These are phyloP conservation scores for Chionodraco myersi DNA, from an alignment of 2,113 vertebrate genomes.

Conservation along the genomic window DNA sequence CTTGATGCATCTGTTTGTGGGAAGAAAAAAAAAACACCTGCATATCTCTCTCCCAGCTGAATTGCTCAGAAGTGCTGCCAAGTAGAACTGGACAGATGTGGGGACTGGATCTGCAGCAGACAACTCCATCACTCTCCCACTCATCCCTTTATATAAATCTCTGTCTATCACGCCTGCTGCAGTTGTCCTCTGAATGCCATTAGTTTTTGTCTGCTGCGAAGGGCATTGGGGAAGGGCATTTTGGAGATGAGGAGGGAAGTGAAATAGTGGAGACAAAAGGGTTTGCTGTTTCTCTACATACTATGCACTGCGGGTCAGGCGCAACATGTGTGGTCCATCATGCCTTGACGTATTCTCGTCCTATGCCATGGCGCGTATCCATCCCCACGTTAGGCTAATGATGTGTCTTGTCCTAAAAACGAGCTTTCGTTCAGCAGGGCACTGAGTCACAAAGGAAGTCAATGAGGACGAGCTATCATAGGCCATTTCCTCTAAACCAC, in stretches of 20 bases:
- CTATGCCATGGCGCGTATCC: constrained; percentile 27
- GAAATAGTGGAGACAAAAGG: constrained; percentile 16
- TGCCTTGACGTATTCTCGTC: constrained; percentile 24
- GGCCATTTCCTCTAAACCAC: constrained; percentile 39
- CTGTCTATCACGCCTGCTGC: constrained; percentile 68
- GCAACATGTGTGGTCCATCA: constrained; percentile 71
- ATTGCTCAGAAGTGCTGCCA: constrained; percentile 77
- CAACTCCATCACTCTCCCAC: constrained; percentile 76
- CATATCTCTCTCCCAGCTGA: constrained; percentile 75
- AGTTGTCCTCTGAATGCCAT: constrained; percentile 70
- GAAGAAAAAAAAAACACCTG: constrained; percentile 64
- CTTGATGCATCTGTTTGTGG: constrained; percentile 74
- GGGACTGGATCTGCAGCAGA: constrained; percentile 70
- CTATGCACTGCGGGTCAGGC: constrained; percentile 45
- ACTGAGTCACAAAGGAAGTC: constrained; percentile 56
- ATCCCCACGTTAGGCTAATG: constrained; percentile 47
- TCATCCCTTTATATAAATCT: constrained; percentile 74
- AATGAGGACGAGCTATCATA: constrained; percentile 37
- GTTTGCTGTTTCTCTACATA: constrained; percentile 30
- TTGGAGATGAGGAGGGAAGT: constrained; percentile 13
- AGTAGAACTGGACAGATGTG: constrained; percentile 79
- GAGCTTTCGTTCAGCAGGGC: constrained; percentile 34
- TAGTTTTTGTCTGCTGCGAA: constrained; percentile 67
- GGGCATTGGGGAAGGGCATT: constrained; percentile 61
- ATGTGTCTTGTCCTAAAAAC: constrained; percentile 36